phyloP scores from a whole-genome alignment of 2,797 vertebrate species.

The Huso huso region DNA sequence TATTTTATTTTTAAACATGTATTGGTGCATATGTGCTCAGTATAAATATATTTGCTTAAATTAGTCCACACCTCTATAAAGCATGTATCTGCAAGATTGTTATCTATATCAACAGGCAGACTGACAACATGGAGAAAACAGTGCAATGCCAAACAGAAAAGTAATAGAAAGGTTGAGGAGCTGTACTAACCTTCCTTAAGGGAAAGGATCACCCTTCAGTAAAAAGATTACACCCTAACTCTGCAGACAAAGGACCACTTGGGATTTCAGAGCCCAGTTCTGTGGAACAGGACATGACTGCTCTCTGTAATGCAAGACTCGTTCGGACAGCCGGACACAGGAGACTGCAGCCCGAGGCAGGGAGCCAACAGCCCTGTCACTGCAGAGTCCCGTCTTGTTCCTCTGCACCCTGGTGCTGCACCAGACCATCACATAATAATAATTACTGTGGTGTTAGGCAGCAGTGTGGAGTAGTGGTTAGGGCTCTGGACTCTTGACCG shows the following conservation, averaged over 20 bases:
- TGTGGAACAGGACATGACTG: neutral
- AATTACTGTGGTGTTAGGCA: too few relatives aligned
- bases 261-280: neutral
- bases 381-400: neutral
- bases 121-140: too few relatives aligned
- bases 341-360: neutral
- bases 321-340: neutral
- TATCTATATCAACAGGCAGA: too few relatives aligned
- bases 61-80: too few relatives aligned
- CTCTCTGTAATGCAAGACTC: neutral
- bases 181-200: neutral
- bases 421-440: neutral
- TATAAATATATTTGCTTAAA: too few relatives aligned
- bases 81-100: too few relatives aligned
- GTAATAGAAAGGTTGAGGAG: neutral
- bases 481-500: too few relatives aligned
- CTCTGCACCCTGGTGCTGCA: neutral
- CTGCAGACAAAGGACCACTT: neutral
- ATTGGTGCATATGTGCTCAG: too few relatives aligned
- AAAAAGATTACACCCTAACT: neutral
- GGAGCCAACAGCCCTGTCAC: neutral
- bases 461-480: too few relatives aligned
- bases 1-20: too few relatives aligned
- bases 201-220: neutral
- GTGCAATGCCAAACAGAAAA: too few relatives aligned